A percentile compares a stretch with the other conserved stretches of the same genome.
These are phyloP conservation scores for Ischnus inquisitorius DNA, from an alignment of 2,888 invertebrate genomes.

Conservation along the genomic window DNA sequence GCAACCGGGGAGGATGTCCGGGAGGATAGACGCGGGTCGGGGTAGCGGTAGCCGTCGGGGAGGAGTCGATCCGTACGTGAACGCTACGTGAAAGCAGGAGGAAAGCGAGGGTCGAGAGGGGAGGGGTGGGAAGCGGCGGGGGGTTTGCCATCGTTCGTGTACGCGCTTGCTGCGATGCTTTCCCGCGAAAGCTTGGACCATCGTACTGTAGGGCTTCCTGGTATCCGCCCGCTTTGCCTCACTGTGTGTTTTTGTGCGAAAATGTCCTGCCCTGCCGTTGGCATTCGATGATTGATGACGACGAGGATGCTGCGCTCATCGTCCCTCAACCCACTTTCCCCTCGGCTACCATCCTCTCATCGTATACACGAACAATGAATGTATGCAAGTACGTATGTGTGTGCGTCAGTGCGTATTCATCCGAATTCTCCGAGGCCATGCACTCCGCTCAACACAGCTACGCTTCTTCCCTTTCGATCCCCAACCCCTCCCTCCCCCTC, in stretches of 20 bases:
- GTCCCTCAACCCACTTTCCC: constrained; percentile 35
- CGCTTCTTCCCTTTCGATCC: constrained; percentile 15
- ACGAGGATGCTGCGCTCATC: constrained; percentile 73
- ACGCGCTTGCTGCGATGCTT: constrained; percentile 73
- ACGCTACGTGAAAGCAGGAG: constrained; percentile 50
- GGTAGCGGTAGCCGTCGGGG: constrained; percentile 59
- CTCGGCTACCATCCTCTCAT: constrained; percentile 51
- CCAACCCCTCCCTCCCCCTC: neutral
- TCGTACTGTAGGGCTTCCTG: constrained; percentile 60
- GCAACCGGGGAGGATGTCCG: constrained; percentile 37
- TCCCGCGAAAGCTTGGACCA: constrained; percentile 47
- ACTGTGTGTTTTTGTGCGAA: constrained; percentile 79
- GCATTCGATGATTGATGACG: constrained; percentile 85
- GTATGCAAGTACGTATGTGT: constrained; percentile 30
- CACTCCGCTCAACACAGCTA: constrained; percentile 21
- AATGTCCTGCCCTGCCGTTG: constrained; percentile 82
- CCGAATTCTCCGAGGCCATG: constrained; percentile 49
- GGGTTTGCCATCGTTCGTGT: constrained; percentile 71
- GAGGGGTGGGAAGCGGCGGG: constrained; percentile 70
- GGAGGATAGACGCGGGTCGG: constrained; percentile 38
- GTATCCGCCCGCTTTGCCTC: constrained; percentile 38
- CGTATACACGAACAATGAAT: constrained; percentile 49
- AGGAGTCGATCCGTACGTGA: constrained; percentile 52
- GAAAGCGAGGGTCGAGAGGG: constrained; percentile 45
- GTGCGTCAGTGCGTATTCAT: constrained; percentile 60